Percentiles rank a stretch among this genome's conserved stretches.
These are phyloP conservation scores for Sebastes hopkinsi DNA, from an alignment of 2,797 vertebrate genomes.

Conservation along the genomic window DNA sequence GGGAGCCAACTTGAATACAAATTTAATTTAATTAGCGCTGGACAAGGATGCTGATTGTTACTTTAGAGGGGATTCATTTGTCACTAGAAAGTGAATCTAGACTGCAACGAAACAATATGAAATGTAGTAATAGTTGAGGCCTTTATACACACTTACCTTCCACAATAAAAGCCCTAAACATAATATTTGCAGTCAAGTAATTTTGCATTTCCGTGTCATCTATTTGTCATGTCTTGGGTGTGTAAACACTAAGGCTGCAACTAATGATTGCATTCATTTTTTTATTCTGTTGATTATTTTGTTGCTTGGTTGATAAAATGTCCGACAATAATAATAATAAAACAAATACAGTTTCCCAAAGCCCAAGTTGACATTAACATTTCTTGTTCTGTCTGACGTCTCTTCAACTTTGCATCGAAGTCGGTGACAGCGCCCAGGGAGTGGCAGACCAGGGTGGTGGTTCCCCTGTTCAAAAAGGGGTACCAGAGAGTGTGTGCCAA, in stretches of 20 bases:
- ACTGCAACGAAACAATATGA: background rate
- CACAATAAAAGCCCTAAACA: no score
- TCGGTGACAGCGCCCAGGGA: no score
- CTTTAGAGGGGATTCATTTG: background rate
- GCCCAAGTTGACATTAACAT: background rate
- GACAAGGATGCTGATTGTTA: background rate
- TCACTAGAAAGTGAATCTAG: background rate
- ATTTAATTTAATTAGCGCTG: constrained; percentile 38
- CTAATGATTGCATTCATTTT: background rate
- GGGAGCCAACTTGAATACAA: constrained; percentile 52
- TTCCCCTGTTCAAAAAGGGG: no score
- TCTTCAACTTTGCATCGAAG: no score
- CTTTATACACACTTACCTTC: background rate
- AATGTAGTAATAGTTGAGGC: background rate
- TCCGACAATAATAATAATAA: background rate
- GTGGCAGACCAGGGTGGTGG: no score
- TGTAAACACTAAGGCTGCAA: background rate
- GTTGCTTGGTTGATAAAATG: no score
- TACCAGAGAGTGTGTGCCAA: no score
- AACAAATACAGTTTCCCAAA: background rate
- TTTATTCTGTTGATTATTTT: background rate
- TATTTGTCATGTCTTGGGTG: no score
- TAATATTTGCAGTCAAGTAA: no score
- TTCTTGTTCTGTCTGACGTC: background rate
- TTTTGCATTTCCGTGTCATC: no score